Conservation (phyloP, 2,797 vertebrate species). For the Peromyscus attwateri region DNA sequence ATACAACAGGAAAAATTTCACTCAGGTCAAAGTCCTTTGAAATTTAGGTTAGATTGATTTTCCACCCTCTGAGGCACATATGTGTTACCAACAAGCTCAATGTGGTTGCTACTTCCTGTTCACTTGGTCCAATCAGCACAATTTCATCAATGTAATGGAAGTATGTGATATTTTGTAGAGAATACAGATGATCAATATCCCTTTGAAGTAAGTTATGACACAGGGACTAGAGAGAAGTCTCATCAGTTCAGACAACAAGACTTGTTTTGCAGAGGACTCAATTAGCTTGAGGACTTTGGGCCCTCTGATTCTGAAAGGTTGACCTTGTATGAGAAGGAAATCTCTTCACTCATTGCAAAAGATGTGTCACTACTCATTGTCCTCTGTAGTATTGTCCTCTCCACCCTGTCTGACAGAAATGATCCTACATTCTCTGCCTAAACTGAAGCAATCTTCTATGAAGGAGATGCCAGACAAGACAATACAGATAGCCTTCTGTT, state of each 20-base stretch:
- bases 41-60: neutral
- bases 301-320: neutral
- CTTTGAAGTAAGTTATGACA: neutral
- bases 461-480: neutral
- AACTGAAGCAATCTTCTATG: neutral
- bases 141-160: neutral
- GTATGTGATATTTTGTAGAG: neutral
- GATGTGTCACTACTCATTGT: neutral
- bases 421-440: neutral
- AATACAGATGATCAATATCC: neutral
- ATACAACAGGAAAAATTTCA: neutral
- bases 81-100: neutral
- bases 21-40: neutral
- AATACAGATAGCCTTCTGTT: neutral
- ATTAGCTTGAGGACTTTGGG: neutral
- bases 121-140: neutral
- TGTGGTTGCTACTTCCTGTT: neutral
- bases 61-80: neutral
- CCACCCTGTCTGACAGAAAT: neutral
- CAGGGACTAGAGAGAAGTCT: too few relatives aligned
- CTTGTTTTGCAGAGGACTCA: neutral
- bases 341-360: neutral
- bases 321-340: neutral
- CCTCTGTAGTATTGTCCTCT: neutral
- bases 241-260: neutral